phyloP scores from a whole-genome alignment of 2,113 vertebrate genomes.

The Phocoena phocoena region DNA sequence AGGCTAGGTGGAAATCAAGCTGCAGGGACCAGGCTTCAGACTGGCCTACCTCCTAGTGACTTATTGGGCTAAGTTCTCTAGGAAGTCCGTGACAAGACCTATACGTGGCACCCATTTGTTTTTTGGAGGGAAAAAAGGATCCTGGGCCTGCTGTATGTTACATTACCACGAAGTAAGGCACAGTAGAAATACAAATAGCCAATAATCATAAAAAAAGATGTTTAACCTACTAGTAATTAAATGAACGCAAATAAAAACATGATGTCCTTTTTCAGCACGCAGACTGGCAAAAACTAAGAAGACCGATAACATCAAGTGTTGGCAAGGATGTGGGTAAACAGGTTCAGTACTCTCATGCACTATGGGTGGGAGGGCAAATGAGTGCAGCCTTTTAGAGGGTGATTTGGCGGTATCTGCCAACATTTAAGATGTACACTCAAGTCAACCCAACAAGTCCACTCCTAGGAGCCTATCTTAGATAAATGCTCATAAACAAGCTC shows the following conservation, averaged over 20 bases:
- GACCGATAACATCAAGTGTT: not conserved
- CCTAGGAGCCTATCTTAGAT: not conserved
- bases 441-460: not conserved
- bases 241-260: slow-evolving; percentile 33
- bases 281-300: not conserved
- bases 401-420: not conserved
- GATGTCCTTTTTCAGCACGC: not conserved
- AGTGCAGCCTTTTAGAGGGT: not conserved
- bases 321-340: not conserved
- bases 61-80: not conserved
- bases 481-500: not conserved
- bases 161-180: not conserved
- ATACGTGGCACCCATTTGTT: not conserved
- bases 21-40: not conserved
- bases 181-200: not conserved
- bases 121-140: not conserved
- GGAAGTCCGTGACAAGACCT: not conserved
- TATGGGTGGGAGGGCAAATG: not conserved
- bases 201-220: not conserved
- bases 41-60: not conserved
- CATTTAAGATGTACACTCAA: not conserved
- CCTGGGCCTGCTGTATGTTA: not conserved
- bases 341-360: not conserved
- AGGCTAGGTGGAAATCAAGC: not conserved
- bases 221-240: slow-evolving; percentile 9